A percentile compares a stretch with the other conserved stretches of the same genome.
These are phyloP conservation scores for Meriones psammophilus DNA, from an alignment of 2,797 vertebrate species.

Conservation along the genomic window DNA sequence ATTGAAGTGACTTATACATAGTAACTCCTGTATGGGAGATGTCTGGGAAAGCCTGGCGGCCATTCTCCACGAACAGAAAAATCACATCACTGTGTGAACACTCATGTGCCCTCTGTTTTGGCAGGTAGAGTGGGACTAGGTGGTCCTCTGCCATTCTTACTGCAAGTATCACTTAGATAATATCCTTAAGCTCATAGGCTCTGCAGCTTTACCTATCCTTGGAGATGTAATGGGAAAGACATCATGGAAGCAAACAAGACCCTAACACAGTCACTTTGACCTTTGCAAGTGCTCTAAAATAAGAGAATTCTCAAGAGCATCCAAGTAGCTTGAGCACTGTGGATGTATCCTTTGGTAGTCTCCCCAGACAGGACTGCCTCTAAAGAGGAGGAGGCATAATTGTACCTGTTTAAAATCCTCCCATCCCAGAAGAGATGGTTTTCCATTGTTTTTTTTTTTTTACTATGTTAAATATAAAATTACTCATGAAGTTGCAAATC, in stretches of 20 bases:
- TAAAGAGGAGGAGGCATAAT: background rate
- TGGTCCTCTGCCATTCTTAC: background rate
- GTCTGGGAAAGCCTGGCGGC: background rate
- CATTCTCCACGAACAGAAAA: background rate
- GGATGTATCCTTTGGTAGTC: background rate
- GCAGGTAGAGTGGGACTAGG: background rate
- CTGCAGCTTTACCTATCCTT: background rate
- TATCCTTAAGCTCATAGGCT: background rate
- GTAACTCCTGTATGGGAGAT: background rate
- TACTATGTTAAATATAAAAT: background rate
- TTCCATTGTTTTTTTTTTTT: background rate
- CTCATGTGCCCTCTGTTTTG: background rate
- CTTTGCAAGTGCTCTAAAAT: constrained; percentile 26
- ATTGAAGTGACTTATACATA: background rate
- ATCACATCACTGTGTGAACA: too few relatives aligned
- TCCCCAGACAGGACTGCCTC: background rate
- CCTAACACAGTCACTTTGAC: background rate
- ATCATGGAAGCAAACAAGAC: background rate
- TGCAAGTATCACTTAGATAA: background rate
- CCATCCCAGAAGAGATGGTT: background rate
- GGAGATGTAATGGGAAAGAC: background rate
- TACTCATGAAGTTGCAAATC: background rate
- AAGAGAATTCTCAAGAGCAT: background rate
- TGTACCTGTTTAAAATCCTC: background rate
- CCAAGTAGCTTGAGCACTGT: background rate